Evolutionary conservation across 2,888 invertebrate genomes (phyloP).

Genomic region (Nipponacmea schrenckii): DNA sequence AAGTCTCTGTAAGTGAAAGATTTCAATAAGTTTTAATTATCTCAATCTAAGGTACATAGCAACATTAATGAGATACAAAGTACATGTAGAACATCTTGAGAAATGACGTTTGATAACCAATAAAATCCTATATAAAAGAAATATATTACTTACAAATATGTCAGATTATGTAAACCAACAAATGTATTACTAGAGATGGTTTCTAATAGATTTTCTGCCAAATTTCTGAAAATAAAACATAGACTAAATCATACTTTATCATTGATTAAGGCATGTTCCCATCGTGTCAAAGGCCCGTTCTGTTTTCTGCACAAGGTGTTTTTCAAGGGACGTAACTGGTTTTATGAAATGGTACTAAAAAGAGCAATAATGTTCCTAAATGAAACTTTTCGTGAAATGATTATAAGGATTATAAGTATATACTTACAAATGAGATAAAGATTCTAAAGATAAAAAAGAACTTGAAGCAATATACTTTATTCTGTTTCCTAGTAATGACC

Average conservation of each 20-base stretch:
- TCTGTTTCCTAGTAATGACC: background rate
- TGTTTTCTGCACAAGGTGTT: too few relatives aligned
- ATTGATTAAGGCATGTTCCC: too few relatives aligned
- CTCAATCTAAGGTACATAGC: background rate
- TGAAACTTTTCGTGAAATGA: too few relatives aligned
- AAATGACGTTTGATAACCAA: too few relatives aligned
- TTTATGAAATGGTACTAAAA: too few relatives aligned
- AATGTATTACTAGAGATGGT: slow-evolving; percentile 22
- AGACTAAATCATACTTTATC: too few relatives aligned
- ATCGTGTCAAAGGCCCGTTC: too few relatives aligned
- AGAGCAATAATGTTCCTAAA: too few relatives aligned
- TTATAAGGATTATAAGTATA: background rate
- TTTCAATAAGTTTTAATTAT: background rate
- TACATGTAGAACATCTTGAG: too few relatives aligned
- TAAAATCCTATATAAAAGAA: background rate
- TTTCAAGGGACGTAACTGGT: too few relatives aligned
- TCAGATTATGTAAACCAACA: slow-evolving; percentile 19
- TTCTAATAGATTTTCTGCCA: slow-evolving; percentile 27
- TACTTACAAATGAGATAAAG: background rate
- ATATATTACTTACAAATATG: slow-evolving; percentile 20
- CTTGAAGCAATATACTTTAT: background rate
- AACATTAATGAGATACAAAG: background rate
- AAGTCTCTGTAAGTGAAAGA: slow-evolving; percentile 23
- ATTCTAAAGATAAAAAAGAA: background rate
- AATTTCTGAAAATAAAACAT: slow-evolving; percentile 16